Percentiles rank a stretch among this genome's conserved stretches.
These are phyloP conservation scores for Hapalemur alaotrensis DNA, from an alignment of 2,797 vertebrate species.

Conservation along the genomic window DNA sequence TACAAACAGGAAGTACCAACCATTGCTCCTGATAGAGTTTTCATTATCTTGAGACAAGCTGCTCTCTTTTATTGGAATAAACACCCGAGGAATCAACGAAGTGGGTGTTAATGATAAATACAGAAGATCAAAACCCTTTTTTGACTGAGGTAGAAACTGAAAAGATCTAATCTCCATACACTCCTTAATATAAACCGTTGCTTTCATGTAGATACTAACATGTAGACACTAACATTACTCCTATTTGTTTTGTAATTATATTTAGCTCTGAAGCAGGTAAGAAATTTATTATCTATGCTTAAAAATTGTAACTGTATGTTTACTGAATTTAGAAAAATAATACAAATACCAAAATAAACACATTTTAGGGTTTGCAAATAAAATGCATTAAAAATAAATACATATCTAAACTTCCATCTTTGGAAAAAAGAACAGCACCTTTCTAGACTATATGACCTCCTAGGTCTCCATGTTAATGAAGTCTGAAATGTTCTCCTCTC, in stretches of 20 bases:
- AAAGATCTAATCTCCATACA: neutral
- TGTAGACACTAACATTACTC: neutral
- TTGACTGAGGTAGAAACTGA: neutral
- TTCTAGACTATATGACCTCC: neutral
- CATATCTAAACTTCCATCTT: neutral
- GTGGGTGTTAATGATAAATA: neutral
- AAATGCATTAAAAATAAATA: neutral
- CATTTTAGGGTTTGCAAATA: neutral
- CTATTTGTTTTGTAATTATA: neutral
- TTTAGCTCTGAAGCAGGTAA: neutral
- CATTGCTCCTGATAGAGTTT: neutral
- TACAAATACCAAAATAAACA: neutral
- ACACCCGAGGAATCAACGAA: neutral
- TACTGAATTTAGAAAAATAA: neutral
- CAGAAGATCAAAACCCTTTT: neutral
- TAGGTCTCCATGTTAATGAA: slow-evolving; percentile 8
- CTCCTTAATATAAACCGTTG: neutral
- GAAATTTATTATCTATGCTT: neutral
- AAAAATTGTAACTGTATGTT: neutral
- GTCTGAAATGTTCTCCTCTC: neutral
- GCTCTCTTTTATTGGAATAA: neutral
- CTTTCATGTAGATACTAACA: neutral
- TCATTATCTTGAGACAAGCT: neutral
- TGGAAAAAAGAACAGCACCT: neutral
- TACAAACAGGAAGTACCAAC: neutral